A percentile compares a stretch with the other conserved stretches of the same genome.
phyloP scores from a whole-genome alignment of 2,888 invertebrate genomes.

The Ectemnius lituratus region DNA sequence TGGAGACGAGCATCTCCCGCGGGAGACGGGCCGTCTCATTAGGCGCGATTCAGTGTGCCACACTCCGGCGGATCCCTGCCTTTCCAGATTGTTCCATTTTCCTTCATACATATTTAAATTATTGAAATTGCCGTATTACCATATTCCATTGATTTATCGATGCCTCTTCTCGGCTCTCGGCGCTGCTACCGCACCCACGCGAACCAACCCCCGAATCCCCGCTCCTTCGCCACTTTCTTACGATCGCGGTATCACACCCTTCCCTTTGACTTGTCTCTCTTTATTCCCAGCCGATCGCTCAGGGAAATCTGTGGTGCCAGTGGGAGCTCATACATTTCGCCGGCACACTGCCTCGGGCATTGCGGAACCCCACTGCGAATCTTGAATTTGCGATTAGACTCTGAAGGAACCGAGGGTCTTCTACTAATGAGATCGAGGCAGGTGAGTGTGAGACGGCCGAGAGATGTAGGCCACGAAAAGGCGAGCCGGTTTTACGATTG shows the following conservation, averaged over 20 bases:
- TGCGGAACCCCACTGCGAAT: background rate
- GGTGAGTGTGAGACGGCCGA: background rate
- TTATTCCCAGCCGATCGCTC: background rate
- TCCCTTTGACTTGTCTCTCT: background rate
- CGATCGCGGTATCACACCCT: background rate
- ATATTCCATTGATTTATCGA: slow-evolving; percentile 77
- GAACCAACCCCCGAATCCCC: slow-evolving; percentile 5
- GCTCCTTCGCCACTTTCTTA: background rate
- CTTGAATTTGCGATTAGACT: background rate
- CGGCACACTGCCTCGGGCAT: too few relatives aligned
- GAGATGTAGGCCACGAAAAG: background rate
- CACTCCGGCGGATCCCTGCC: slow-evolving; percentile 70
- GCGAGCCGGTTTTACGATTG: background rate
- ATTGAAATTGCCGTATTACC: slow-evolving; percentile 76
- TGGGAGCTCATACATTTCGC: too few relatives aligned
- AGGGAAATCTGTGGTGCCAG: too few relatives aligned
- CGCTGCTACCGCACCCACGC: slow-evolving; percentile 16
- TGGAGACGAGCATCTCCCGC: slow-evolving; percentile 53
- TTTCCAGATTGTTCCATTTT: slow-evolving; percentile 75
- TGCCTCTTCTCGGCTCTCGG: slow-evolving; percentile 64
- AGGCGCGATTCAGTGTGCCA: slow-evolving; percentile 75
- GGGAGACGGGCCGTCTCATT: slow-evolving; percentile 73
- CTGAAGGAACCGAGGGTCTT: background rate
- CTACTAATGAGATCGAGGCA: background rate
- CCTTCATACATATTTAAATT: slow-evolving; percentile 77